Base-by-base conservation (phyloP, 1,140 invertebrate genomes). In the Drosophila guanche region DNA sequence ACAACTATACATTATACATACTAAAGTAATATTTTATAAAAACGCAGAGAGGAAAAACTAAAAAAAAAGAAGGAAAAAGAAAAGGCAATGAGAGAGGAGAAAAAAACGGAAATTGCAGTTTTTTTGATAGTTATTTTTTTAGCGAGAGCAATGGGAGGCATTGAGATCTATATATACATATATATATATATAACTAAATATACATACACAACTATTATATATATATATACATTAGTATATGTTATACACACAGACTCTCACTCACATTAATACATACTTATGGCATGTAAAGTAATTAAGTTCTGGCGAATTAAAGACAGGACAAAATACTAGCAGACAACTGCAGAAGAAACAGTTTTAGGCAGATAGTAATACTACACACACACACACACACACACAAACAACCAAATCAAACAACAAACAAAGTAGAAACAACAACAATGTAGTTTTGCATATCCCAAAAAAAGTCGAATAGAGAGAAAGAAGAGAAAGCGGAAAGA, bases 1-100 rank as follows among this genome's bases (percentile, higher is more conserved):
- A 89, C 70, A 89, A 75, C 81, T 80, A 90, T 83, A 90, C 69
- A 76, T 70, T 76, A 86, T 83, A 90, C 81, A 85, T 85, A 77
- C 73, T 85, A 69, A 85, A 78, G 62, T 88, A 90, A 88, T 89
- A 85, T 89, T 89, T 88, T 90, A 90, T 85, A 90, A 84, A 88
- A 79, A 68, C 22, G 55, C 50, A 40, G 47, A 63, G 55, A 47
- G 57, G 7, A 56, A 57, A 70, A 70, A 71, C 43, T 10, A 52
- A 61, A 65, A 57, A 55, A 41, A 41, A 57, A 45, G 55, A 46
- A 45, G n/a, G 47, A 61, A 51, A 22, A 47, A 62, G 57, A 59
- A 51, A 51, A 65, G 57, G 42, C 14, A 59, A 43, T 46, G 52
- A 60, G 40, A 63, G 50, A 66, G 52, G 29, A 88, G 74, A 84